Base-by-base conservation (phyloP, 2,888 invertebrate species). In the Sclerodermus sp. region DNA sequence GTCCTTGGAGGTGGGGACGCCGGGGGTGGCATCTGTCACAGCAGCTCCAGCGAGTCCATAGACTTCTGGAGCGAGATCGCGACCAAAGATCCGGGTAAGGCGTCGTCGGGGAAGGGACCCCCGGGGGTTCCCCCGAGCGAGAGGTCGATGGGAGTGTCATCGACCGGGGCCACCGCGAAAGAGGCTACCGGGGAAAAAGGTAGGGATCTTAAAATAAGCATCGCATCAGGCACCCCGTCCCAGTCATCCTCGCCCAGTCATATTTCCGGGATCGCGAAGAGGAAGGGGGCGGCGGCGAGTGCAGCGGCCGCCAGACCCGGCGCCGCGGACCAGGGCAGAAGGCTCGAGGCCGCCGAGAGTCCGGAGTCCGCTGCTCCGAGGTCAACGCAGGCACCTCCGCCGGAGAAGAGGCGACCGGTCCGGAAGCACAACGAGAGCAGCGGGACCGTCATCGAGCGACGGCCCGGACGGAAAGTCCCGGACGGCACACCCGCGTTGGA, bases 41-140 rank as follows among this genome's bases (percentile, higher is more conserved):
- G 54, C 6, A 29, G 43, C 14, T 65, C 64, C 9, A 55, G 44
- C 0, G 64, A 64, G 39, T 64, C 64, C 47, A 71, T 77, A 48
- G 77, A 77, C 57, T 77, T 77, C 58, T 77, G 75, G 73, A 75
- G 67, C 45, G 73, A 75, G 61, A 74, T 74, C 50, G 67, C n/a
- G 67, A 55, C 60, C 70, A 18, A n/a, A n/a, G n/a, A n/a, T n/a
- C n/a, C n/a, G n/a, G n/a, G n/a, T n/a, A n/a, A n/a, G n/a, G n/a
- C n/a, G n/a, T 50, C 15, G 59, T 56, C 15, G 1, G 36, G 48
- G 53, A 40, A 31, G 8, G 38, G 31, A 54, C 39, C 37, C 37
- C 48, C 49, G 49, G 58, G 44, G 44, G 16, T 31, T 2, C 9
- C 12, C 13, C n/a, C 32, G 29, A 23, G 14, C n/a, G n/a, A n/a